Evolutionary conservation across 1,140 invertebrate species (phyloP).

Genomic region (Dinothrombium tinctorium): DNA sequence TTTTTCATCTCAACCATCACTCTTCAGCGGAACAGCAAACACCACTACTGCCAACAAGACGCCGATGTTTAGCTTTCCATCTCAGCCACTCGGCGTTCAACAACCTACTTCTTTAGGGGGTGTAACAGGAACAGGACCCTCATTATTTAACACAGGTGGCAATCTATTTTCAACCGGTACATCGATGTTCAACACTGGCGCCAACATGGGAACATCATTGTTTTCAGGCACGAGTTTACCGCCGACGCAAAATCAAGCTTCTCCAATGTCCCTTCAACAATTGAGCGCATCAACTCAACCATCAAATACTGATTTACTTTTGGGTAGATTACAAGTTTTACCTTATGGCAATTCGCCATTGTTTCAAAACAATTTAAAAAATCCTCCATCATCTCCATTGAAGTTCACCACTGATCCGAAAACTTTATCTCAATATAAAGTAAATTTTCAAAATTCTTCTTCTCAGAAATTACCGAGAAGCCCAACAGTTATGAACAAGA

Average conservation of each 20-base stretch:
- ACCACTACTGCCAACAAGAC: not conserved
- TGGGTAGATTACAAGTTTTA: slow-evolving; percentile 9
- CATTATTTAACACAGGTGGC: not conserved
- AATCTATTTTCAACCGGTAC: not conserved
- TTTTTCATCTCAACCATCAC: not conserved
- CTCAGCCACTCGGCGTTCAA: not conserved
- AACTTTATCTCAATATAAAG: slow-evolving; percentile 12
- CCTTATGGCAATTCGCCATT: slow-evolving; percentile 11
- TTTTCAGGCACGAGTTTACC: slow-evolving; percentile 1
- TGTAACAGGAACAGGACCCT: not conserved
- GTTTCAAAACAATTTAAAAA: not conserved
- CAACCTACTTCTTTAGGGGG: not conserved
- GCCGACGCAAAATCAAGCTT: not conserved
- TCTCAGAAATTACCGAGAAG: slow-evolving; percentile 1
- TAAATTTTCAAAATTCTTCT: slow-evolving; percentile 1
- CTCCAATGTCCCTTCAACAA: not conserved
- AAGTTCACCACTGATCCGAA: slow-evolving; percentile 13
- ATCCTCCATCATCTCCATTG: not conserved
- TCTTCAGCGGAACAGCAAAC: not conserved
- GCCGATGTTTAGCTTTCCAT: not conserved
- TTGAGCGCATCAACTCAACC: not conserved
- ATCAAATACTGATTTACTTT: not conserved
- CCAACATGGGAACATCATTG: not conserved
- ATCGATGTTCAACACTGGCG: not conserved
- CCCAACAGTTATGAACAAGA: not conserved